Percentiles rank a stretch among this genome's conserved stretches.
Evolutionary conservation across 2,113 vertebrate species (phyloP).

Genomic region (Nycticryphes semicollaris): DNA sequence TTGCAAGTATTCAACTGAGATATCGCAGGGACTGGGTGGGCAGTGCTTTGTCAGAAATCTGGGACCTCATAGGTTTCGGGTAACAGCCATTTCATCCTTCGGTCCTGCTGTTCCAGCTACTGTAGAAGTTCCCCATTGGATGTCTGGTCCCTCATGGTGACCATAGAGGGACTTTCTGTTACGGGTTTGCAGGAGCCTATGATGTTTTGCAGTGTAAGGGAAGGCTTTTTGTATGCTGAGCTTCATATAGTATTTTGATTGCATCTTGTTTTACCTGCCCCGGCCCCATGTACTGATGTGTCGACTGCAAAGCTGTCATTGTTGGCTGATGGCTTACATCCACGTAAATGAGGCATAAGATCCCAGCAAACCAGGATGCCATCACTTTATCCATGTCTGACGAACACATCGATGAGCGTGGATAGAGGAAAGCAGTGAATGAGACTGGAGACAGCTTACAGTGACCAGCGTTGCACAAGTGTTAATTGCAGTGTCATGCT

Average conservation of each 20-base stretch:
- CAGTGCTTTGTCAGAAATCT: background rate
- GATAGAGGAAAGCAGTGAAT: background rate
- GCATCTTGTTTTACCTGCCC: background rate
- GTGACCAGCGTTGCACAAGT: background rate
- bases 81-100: background rate
- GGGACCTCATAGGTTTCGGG: background rate
- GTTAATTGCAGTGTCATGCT: background rate
- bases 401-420: background rate
- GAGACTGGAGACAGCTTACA: background rate
- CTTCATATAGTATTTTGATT: background rate
- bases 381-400: background rate
- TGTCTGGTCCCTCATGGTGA: fast-evolving
- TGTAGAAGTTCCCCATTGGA: background rate
- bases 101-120: background rate
- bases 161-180: background rate
- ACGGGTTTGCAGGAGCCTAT: background rate
- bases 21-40: background rate
- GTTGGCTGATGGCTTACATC: background rate
- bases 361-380: background rate
- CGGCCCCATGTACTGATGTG: background rate
- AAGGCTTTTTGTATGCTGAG: background rate
- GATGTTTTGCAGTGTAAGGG: background rate
- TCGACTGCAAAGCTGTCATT: background rate
- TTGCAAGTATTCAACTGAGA: background rate
- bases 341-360: background rate